phyloP scores from a whole-genome alignment of 1,140 invertebrate genomes.

The Triops longicaudatus region DNA sequence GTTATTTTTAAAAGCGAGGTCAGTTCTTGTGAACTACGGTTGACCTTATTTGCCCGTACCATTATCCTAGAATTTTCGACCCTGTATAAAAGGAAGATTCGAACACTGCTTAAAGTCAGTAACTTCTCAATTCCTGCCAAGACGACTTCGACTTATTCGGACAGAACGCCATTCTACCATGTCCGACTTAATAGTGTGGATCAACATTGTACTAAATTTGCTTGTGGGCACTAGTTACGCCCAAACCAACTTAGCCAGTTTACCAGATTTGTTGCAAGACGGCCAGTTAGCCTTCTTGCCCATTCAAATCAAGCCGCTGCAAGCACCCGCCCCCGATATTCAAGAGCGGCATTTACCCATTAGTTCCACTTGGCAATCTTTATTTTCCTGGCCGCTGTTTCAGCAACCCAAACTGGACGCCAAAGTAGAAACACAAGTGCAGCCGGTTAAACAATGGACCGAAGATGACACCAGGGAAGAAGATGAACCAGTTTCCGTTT shows the following conservation, averaged over 20 bases:
- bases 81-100: too few relatives aligned
- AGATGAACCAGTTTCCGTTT: background rate
- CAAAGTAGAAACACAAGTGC: background rate
- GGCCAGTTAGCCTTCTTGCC: background rate
- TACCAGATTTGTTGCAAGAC: background rate
- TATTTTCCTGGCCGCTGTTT: background rate
- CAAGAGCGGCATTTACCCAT: background rate
- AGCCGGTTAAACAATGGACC: background rate
- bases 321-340: background rate
- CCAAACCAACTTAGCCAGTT: background rate
- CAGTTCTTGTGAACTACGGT: background rate
- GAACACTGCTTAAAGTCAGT: too few relatives aligned
- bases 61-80: too few relatives aligned
- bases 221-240: background rate
- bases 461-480: background rate
- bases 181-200: background rate
- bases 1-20: background rate
- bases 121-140: too few relatives aligned
- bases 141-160: too few relatives aligned
- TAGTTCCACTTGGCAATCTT: conserved; percentile 1
- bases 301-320: background rate
- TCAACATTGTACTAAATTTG: background rate
- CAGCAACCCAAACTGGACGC: background rate
- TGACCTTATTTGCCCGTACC: background rate
- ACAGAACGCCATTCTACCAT: background rate